phyloP scores from a whole-genome alignment of 1,140 invertebrate species.

The Fopius arisanus region DNA sequence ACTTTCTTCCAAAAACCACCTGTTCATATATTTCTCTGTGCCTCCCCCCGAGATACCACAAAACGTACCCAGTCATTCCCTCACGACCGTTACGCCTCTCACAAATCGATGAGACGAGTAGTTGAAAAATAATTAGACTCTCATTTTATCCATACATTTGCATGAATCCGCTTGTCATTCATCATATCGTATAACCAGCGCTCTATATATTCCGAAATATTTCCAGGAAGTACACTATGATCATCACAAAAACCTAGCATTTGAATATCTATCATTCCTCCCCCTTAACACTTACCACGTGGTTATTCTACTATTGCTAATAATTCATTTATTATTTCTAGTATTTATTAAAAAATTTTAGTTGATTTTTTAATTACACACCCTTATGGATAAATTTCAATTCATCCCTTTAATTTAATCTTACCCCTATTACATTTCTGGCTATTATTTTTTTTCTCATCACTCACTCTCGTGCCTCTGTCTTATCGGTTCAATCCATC shows the following conservation, averaged over 20 bases:
- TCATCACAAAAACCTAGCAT: background rate
- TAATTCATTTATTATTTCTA: conserved; percentile 19
- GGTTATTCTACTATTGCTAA: conserved; percentile 21
- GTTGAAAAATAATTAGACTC: no score
- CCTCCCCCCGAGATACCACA: no score
- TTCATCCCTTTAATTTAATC: background rate
- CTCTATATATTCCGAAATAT: background rate
- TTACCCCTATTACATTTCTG: background rate
- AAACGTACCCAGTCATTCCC: no score
- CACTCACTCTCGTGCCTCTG: background rate
- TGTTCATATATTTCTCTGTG: no score
- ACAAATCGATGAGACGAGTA: no score
- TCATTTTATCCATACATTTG: no score
- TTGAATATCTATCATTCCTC: background rate
- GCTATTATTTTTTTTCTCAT: background rate
- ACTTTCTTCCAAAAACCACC: no score
- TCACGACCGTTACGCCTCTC: no score
- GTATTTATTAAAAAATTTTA: conserved; percentile 32
- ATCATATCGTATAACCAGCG: background rate
- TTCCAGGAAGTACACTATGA: background rate
- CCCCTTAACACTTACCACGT: conserved; percentile 13
- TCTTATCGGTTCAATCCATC: background rate
- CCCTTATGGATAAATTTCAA: background rate
- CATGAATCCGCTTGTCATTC: no score
- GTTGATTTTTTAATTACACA: background rate